Evolutionary conservation across 2,113 vertebrate species (phyloP), one percentile per base, ranked within the genome.

Genomic region (Scomber colias): DNA sequence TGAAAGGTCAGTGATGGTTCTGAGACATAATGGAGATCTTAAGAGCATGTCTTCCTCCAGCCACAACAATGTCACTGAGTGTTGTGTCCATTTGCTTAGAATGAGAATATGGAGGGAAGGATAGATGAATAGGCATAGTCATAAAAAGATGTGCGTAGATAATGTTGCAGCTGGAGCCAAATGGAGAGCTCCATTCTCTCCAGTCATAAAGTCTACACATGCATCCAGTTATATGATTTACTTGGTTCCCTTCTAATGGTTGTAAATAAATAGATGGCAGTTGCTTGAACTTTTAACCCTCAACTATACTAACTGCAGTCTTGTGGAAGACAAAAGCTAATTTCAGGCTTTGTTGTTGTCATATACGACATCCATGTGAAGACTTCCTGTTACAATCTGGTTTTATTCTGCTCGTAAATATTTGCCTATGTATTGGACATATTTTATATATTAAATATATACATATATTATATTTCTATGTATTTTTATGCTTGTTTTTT

Each of bases 11-110:
- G 55, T 5, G 30, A 71, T 15, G 27, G 70, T 64, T 54, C 31
- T 44, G 49, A 50, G 14, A 35, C 3, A 17, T 15, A 55, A 62
- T 35, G 16, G 27, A 55, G 65, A 71, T 45, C 49, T 65, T 66
- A 31, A 64, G 57, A 53, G 64, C 61, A 54, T 5, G 24, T 62
- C 55, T 61, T 11, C 27, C 24, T 19, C 44, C 50, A 40, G 50
- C n/a, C 13, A 45, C 50, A 73, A 30, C 45, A 49, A 62, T 56
- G 66, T 64, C 61, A 24, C 16, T 57, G 12, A 76, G 45, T 53
- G 9, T 21, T 24, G 21, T 13, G 67, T n/a, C 67, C 8, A 49
- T 40, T 54, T 21, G 30, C 21, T 55, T 49, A 27, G 31, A 62
- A 24, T 1, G 3, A 19, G 54, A 9, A 65, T 49, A 55, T 3